Base-by-base conservation (phyloP, 2,113 vertebrate species). In the Pheucticus melanocephalus region DNA sequence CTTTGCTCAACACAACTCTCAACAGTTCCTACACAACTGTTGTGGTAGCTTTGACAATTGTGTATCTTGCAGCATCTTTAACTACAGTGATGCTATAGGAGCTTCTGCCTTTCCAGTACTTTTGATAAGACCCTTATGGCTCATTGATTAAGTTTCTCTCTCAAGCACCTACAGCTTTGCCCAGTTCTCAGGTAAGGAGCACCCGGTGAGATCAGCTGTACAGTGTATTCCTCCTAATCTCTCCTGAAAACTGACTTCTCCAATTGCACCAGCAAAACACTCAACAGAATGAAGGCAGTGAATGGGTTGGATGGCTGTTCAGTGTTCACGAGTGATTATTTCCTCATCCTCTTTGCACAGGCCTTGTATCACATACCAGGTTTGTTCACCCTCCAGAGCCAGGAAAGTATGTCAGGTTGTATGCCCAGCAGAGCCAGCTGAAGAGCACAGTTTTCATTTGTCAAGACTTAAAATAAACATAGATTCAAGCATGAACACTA, bases 401-500 rank as follows among this genome's bases (percentile, higher is more conserved):
- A 35, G 61, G 35, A n/a, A 45, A 2, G 16, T 35, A 24, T 35
- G 37, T 85, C 50, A 42, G 42, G 30, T 44, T 63, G 21, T 28
- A 28, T 6, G 7, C 33, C 30, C 63, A 71, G 71, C 13, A 65
- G 28, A 71, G 10, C 5, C 76, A 84, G 42, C 30, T 63, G 56
- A 93, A 77, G 19, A 88, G 16, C 63, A 53, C 5, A 12, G 16
- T 53, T 94, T 70, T 59, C 12, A 18, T 82, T 78, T 56, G 28
- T 50, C 54, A 72, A 30, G 66, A 39, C 14, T 64, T 82, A 40
- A 86, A 82, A 40, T 53, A 68, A 18, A 48, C 14, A 9, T 2
- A 64, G 2, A 18, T 11, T 47, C 45, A 40, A 31, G 22, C 14
- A 33, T 0, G 1, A 25, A 63, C 10, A 60, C 13, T 7, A 21